Evolutionary conservation across 2,113 vertebrate species (phyloP).

Genomic region (Prochilodus magdalenae): DNA sequence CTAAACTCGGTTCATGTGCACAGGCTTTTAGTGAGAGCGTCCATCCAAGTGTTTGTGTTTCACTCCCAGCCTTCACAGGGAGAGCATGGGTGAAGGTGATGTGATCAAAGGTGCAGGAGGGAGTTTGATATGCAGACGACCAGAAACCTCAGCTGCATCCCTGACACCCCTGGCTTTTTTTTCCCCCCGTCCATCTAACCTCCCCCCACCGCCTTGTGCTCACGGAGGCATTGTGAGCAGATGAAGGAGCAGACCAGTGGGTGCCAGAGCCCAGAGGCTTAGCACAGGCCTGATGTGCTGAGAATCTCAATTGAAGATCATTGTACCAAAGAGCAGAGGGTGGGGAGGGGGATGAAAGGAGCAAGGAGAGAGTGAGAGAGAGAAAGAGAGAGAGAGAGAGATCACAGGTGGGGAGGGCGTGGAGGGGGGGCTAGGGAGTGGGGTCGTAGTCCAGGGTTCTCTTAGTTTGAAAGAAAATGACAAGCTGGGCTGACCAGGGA

Average conservation of each 20-base stretch:
- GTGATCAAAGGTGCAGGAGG: slow-evolving; percentile 53
- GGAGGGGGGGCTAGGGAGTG: neutral
- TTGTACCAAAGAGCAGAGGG: slow-evolving; percentile 52
- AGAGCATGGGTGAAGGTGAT: slow-evolving; percentile 41
- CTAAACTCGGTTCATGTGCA: neutral
- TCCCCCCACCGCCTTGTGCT: slow-evolving; percentile 29
- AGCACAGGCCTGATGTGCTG: slow-evolving; percentile 47
- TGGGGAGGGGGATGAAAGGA: slow-evolving; percentile 42
- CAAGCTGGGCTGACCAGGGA: slow-evolving; percentile 23
- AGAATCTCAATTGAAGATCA: slow-evolving; percentile 62
- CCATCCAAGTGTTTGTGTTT: neutral
- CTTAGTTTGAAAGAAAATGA: neutral
- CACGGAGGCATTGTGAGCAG: slow-evolving; percentile 57
- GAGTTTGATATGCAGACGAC: slow-evolving; percentile 58
- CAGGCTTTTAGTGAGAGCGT: neutral
- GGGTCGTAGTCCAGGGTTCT: neutral
- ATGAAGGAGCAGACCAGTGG: slow-evolving; percentile 56
- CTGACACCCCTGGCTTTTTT: slow-evolving; percentile 30
- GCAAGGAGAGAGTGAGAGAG: slow-evolving; percentile 19
- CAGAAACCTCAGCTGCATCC: slow-evolving; percentile 48
- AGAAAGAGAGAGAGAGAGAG: slow-evolving; percentile 10
- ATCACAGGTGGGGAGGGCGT: slow-evolving; percentile 51
- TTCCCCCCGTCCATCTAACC: neutral
- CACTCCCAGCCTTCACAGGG: slow-evolving; percentile 19
- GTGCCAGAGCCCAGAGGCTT: slow-evolving; percentile 54